A percentile compares a stretch with the other conserved stretches of the same genome.
Evolutionary conservation across 2,888 invertebrate species (phyloP).

Genomic region (Ommatoiulus sabulosus): DNA sequence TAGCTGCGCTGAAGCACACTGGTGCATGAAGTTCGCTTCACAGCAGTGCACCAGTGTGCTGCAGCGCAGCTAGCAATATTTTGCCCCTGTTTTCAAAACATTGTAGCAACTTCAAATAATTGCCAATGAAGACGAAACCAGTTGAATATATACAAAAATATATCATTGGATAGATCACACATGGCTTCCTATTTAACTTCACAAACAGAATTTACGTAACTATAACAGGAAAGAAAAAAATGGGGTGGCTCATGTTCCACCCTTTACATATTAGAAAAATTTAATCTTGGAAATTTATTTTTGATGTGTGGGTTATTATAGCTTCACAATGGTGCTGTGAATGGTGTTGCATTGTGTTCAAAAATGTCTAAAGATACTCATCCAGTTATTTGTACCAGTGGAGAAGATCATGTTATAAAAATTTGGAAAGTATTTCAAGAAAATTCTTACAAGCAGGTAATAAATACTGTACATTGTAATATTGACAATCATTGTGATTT

Average conservation of each 20-base stretch:
- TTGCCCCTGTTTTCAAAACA: too few species aligned
- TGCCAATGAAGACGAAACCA: too few species aligned
- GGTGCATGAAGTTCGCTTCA: too few species aligned
- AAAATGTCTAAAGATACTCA: neutral
- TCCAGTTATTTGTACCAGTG: neutral
- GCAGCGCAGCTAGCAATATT: too few species aligned
- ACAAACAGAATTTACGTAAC: neutral
- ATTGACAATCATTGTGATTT: neutral
- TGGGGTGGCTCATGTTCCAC: neutral
- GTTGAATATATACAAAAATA: neutral
- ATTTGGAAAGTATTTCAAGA: conserved; percentile 37
- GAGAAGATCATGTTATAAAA: conserved; percentile 38
- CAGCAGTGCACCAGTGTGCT: too few species aligned
- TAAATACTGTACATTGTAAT: neutral
- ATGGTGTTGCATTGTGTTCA: neutral
- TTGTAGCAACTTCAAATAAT: too few species aligned
- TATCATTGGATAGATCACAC: neutral
- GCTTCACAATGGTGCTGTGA: conserved; percentile 46
- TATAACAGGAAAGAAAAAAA: neutral
- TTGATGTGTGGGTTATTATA: neutral
- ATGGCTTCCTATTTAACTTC: too few species aligned
- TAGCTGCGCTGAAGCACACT: too few species aligned
- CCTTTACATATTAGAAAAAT: neutral
- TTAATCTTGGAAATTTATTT: neutral
- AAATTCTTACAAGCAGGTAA: conserved; percentile 30